phyloP scores from a whole-genome alignment of 2,888 invertebrate genomes.

The Cosmorhoe ocellata region DNA sequence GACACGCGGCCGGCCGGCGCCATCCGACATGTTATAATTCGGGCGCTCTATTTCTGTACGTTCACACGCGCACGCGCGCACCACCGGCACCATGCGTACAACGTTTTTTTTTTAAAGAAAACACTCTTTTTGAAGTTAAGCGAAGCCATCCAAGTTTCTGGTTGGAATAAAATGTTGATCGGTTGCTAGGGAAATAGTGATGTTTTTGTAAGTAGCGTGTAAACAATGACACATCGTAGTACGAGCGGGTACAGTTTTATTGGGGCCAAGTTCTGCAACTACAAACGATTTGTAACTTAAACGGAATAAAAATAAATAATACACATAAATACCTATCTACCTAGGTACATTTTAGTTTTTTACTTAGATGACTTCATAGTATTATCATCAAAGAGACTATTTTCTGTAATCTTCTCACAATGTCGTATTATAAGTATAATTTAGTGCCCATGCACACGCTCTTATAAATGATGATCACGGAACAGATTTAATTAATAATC shows the following conservation, averaged over 20 bases:
- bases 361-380: too few species aligned
- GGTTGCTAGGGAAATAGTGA: too few species aligned
- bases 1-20: slow-evolving; percentile 67
- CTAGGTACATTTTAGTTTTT: too few species aligned
- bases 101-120: slow-evolving; percentile 58
- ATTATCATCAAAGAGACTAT: too few species aligned
- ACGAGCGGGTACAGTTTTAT: too few species aligned
- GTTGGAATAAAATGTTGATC: too few species aligned
- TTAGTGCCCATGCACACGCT: background rate
- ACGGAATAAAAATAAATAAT: too few species aligned
- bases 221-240: too few species aligned
- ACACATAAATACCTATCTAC: too few species aligned
- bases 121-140: slow-evolving; percentile 13
- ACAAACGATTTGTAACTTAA: too few species aligned
- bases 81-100: slow-evolving; percentile 54
- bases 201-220: too few species aligned
- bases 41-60: slow-evolving; percentile 78
- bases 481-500: slow-evolving; percentile 17
- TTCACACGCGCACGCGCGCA: slow-evolving; percentile 69
- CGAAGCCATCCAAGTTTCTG: background rate
- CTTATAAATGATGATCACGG: background rate
- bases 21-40: slow-evolving; percentile 76
- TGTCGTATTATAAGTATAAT: background rate
- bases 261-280: too few species aligned
- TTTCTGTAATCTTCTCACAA: background rate